Evolutionary conservation across 1,140 invertebrate species (phyloP).

Genomic region (Drosophila miranda): DNA sequence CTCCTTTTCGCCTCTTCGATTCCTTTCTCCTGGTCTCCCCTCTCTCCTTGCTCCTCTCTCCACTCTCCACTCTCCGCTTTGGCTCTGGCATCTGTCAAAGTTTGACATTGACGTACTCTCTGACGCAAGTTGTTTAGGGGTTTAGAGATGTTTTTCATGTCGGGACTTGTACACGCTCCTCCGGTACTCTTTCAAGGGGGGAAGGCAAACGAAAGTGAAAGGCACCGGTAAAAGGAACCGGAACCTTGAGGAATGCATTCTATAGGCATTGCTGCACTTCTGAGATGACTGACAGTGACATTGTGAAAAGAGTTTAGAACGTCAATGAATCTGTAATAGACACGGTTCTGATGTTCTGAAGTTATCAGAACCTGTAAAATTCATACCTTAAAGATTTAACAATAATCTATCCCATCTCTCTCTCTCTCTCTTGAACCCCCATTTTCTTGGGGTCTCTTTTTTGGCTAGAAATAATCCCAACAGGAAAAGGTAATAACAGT

Average conservation of each 20-base stretch:
- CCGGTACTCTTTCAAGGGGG: not conserved
- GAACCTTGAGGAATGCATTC: too few relatives aligned
- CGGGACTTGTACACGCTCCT: conserved; percentile 5
- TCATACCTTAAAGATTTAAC: too few relatives aligned
- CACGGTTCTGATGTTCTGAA: too few relatives aligned
- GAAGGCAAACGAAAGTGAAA: conserved; percentile 12
- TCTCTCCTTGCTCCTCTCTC: not conserved
- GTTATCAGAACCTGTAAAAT: too few relatives aligned
- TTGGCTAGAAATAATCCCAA: conserved; percentile 6
- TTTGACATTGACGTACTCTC: conserved; percentile 74
- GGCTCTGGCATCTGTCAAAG: conserved; percentile 63
- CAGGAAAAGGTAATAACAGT: conserved; percentile 39
- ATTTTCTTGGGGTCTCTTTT: conserved; percentile 33
- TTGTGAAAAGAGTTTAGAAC: too few relatives aligned
- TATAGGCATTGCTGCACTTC: too few relatives aligned
- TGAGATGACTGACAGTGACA: too few relatives aligned
- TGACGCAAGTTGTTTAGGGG: conserved; percentile 54
- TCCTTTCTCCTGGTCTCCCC: not conserved
- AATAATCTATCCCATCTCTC: too few relatives aligned
- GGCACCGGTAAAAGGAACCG: too few relatives aligned
- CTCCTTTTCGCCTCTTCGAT: not conserved
- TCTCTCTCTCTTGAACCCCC: too few relatives aligned
- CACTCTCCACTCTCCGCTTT: conserved; percentile 7
- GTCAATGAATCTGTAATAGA: too few relatives aligned
- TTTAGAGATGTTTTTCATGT: conserved; percentile 69